These are phyloP conservation scores for Anthopleura xanthogrammica DNA, from an alignment of 92 coral and sea anemone genomes.

Conservation along the genomic window DNA sequence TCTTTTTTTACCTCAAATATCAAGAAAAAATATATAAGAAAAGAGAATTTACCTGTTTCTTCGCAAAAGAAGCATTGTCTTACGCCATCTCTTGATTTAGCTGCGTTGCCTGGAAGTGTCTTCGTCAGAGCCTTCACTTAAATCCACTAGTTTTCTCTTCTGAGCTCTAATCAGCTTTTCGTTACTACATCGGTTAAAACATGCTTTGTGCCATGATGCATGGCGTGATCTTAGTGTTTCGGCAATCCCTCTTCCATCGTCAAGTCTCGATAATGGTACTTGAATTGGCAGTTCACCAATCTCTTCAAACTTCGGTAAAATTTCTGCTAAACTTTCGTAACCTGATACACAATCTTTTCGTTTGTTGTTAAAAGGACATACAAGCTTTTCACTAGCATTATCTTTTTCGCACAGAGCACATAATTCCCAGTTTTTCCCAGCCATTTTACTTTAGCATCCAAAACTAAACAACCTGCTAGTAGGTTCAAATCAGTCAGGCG, in stretches of 20 bases:
- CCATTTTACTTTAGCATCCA: background rate
- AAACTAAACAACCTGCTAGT: constrained; percentile 12
- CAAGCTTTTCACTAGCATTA: constrained; percentile 24
- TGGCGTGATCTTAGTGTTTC: constrained; percentile 16
- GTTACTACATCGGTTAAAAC: constrained; percentile 28
- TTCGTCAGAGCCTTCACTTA: constrained; percentile 16
- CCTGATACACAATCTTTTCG: no score
- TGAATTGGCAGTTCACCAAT: no score
- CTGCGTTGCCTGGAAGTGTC: constrained; percentile 18
- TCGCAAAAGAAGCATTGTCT: no score
- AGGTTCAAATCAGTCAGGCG: no score
- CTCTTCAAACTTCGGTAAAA: no score
- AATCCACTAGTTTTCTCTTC: no score
- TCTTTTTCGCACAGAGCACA: constrained; percentile 39
- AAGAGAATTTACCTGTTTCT: no score
- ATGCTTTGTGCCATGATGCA: constrained; percentile 29
- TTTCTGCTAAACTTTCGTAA: no score
- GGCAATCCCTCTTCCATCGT: constrained; percentile 35
- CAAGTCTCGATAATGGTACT: no score
- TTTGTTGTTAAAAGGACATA: constrained; percentile 32
- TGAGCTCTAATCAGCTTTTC: constrained; percentile 27
- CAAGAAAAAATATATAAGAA: no score
- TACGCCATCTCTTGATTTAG: constrained; percentile 14
- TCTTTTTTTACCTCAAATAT: no score
- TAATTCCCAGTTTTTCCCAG: constrained; percentile 18